Evolutionary conservation across 2,113 vertebrate species (phyloP).

Genomic region (Scortum barcoo): DNA sequence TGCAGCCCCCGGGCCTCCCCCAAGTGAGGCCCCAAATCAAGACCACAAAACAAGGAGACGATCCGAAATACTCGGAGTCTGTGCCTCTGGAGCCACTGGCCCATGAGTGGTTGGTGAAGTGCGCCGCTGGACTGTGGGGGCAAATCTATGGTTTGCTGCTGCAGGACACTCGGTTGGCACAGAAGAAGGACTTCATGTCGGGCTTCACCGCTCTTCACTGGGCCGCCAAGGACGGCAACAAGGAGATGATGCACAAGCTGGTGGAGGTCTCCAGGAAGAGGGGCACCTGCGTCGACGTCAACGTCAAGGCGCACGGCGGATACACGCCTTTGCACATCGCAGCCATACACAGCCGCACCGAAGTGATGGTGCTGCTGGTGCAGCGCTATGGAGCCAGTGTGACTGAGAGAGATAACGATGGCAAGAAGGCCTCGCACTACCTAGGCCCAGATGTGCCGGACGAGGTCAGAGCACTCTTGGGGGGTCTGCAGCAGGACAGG

Average conservation of each 20-base stretch:
- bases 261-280: slow-evolving; percentile 82
- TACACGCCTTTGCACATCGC: slow-evolving; percentile 96
- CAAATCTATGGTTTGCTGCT: slow-evolving; percentile 88
- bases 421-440: slow-evolving; percentile 92
- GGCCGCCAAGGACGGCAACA: slow-evolving; percentile 93
- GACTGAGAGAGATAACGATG: slow-evolving; percentile 90
- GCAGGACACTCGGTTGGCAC: slow-evolving; percentile 85
- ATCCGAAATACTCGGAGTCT: slow-evolving; percentile 66
- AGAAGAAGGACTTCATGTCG: slow-evolving; percentile 91
- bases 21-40: slow-evolving; percentile 69
- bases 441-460: slow-evolving; percentile 80
- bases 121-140: slow-evolving; percentile 90
- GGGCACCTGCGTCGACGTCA: slow-evolving; percentile 83
- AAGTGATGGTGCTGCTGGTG: slow-evolving; percentile 87
- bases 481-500: slow-evolving; percentile 77
- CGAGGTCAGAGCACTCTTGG: slow-evolving; percentile 85
- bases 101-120: slow-evolving; percentile 92
- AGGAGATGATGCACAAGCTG: slow-evolving; percentile 87
- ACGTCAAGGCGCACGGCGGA: slow-evolving; percentile 89
- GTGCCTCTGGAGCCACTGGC: slow-evolving; percentile 88
- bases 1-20: slow-evolving; percentile 51
- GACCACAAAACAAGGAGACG: slow-evolving; percentile 75
- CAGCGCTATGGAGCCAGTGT: slow-evolving; percentile 85
- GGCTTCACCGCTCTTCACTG: slow-evolving; percentile 96
- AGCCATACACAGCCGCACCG: slow-evolving; percentile 88